Base-by-base conservation (phyloP, 2,113 vertebrate species). In the Lethenteron camtschaticum region DNA sequence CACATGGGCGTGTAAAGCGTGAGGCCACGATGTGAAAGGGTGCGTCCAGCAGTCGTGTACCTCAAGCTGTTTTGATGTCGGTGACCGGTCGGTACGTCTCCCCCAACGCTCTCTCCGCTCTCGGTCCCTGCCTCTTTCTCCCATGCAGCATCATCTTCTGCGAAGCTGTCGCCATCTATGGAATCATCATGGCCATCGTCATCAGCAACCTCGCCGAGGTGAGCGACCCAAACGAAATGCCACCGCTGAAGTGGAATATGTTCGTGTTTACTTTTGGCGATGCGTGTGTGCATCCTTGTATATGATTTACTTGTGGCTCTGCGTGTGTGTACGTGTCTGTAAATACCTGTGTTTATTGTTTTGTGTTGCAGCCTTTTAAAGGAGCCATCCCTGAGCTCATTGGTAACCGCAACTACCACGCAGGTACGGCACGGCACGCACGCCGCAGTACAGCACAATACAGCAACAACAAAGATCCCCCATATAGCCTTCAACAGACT, bases 171-270 rank as follows among this genome's bases (percentile, higher is more conserved):
- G 94, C 94, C 56, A 99, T 99, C 78, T 99, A 99, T 0, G 94
- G 94, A 68, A 97, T 99, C 79, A 99, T 99, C 80, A 99, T 99
- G 94, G 94, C 94, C 8, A 99, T 99, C 72, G 92, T 97, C 72
- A 96, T 97, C 78, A 99, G 88, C 80, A 94, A 92, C 79, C 87
- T 99, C 87, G 87, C 86, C 8, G 92, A 99, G 90, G 94, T 96
- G 82, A 78, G 41, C 41, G 41, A 41, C 41, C 41, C 41, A 41
- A 41, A 41, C 41, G 4, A 41, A 41, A 41, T 41, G 41, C 41
- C 41, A 41, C 41, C 41, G 41, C 41, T 41, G 3, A 6, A 41
- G 41, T 4, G 41, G 41, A 41, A 41, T 41, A 5, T 41, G 41
- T 41, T 41, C 41, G 41, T 41, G 41, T 41, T 41, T 41, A 41